Evolutionary conservation across 2,797 vertebrate species (phyloP), one percentile per base, ranked within the genome.

Genomic region (Mus spretus): DNA sequence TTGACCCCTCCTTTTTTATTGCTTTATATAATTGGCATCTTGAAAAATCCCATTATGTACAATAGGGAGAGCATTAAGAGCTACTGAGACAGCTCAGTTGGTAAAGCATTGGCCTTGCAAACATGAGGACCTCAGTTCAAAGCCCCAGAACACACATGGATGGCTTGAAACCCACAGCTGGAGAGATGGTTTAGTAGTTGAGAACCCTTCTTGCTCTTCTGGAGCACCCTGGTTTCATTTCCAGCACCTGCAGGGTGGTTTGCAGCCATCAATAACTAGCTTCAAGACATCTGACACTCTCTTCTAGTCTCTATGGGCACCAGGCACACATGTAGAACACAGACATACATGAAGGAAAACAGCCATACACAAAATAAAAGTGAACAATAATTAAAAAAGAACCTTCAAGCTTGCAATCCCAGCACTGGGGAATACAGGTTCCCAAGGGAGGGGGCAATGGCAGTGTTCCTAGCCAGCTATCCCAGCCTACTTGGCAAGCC

Each of bases 21-120:
- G 57, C 94, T 97, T 95, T 94, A 96, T 96, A 37, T 92, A 93
- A 97, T 22, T 96, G 67, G 59, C 87, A 93, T 89, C 89, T 89
- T 81, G 86, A 93, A 97, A 98, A 98, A 97, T 95, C 67, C 75
- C 78, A 92, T 97, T 97, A 94, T 82, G 97, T 97, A 95, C 50
- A 84, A 55, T 28, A 81, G 22, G 50, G 28, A 50, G 63, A 86
- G 28, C 14, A 74, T 34, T 28, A 37, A 74, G 26, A 24, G 26
- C 22, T 59, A 50, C 31, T 3, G 20, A 53, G 47, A 70, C 24
- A 10, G 12, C 65, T 72, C 7, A 72, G 65, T 14, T 8, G 15
- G 26, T 22, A 44, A 75, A 88, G 6, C 13, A 4, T 20, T 59
- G 12, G 26, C 70, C 10, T 44, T 59, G 53, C 55, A 75, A 88